phyloP scores from a whole-genome alignment of 2,888 invertebrate genomes.

The Poecilus cupreus region DNA sequence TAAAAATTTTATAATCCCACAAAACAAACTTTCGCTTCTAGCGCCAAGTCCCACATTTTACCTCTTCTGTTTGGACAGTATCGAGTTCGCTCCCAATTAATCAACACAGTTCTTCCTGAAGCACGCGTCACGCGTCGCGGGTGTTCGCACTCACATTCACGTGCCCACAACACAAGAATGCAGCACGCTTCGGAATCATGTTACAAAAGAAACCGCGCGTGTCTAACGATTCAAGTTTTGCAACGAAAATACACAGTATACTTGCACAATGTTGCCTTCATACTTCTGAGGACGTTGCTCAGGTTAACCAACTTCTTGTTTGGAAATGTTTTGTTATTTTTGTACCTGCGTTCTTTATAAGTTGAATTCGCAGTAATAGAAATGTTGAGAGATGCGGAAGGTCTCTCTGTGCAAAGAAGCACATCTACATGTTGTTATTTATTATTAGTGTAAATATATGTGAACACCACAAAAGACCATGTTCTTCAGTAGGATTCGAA shows the following conservation, averaged over 20 bases:
- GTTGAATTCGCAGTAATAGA: too few relatives aligned
- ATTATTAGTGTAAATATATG: too few relatives aligned
- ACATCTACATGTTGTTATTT: too few relatives aligned
- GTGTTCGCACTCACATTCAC: background rate
- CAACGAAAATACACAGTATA: background rate
- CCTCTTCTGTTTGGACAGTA: conserved; percentile 5
- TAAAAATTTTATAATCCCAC: background rate
- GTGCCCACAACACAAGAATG: background rate
- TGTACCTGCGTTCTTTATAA: too few relatives aligned
- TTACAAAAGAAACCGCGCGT: conserved; percentile 1
- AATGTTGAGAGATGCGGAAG: too few relatives aligned
- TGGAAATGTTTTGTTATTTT: too few relatives aligned
- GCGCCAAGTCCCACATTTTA: background rate
- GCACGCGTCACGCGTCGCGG: background rate
- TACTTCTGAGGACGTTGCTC: background rate
- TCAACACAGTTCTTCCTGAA: background rate
- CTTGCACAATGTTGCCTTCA: background rate
- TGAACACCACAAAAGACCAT: too few relatives aligned
- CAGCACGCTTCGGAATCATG: background rate
- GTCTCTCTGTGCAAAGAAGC: too few relatives aligned
- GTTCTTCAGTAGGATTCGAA: too few relatives aligned
- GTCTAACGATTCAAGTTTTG: background rate
- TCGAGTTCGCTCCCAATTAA: conserved; percentile 2
- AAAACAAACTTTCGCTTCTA: background rate
- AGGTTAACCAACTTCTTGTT: background rate